Base-by-base conservation (phyloP, 2,888 invertebrate species). In the Cryptocheilus praepositus region DNA sequence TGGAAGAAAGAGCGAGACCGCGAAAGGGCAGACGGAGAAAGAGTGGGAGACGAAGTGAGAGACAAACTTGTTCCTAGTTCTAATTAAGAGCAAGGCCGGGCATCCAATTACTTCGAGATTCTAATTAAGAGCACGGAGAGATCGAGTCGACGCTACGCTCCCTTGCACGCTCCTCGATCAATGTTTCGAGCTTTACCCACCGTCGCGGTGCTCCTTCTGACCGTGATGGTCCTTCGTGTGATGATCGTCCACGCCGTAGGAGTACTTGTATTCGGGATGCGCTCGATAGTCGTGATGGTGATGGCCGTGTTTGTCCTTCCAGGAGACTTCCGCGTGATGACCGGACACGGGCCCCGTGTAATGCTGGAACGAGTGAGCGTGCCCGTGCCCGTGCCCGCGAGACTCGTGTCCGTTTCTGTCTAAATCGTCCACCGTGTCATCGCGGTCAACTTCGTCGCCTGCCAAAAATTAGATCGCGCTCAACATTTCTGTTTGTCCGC, bases 131-230 rank as follows among this genome's bases (percentile, higher is more conserved):
- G 65, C 56, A 36, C 3, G 36, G 54, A 19, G 58, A 60, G 69
- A 79, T 74, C 69, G 69, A 66, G 69, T 70, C 63, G 22, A 5
- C 49, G 49, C n/a, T 49, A 18, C n/a, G 7, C 49, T 49, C 49
- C 49, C 45, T 57, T 57, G 21, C 21, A 52, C 19, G 21, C 16
- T 25, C 16, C 51, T 49, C 44, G 62, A 66, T 64, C 60, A 49
- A 52, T 45, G 46, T 53, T 56, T 36, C 36, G 25, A 25, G 43
- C 16, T 55, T 16, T 36, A 55, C 74, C 45, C 61, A 83, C 83
- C 85, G 45, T 85, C 81, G 5, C 81, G 77, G 59, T 85, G 77
- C 55, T 85, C 81, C 55, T 80, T 81, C 54, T 85, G 83, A 1
- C 80, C 81, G 13, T 84, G 82, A 54, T 71, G 63, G 49, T 85